phyloP scores from a whole-genome alignment of 1,140 invertebrate genomes.

The Brachionus sp. region DNA sequence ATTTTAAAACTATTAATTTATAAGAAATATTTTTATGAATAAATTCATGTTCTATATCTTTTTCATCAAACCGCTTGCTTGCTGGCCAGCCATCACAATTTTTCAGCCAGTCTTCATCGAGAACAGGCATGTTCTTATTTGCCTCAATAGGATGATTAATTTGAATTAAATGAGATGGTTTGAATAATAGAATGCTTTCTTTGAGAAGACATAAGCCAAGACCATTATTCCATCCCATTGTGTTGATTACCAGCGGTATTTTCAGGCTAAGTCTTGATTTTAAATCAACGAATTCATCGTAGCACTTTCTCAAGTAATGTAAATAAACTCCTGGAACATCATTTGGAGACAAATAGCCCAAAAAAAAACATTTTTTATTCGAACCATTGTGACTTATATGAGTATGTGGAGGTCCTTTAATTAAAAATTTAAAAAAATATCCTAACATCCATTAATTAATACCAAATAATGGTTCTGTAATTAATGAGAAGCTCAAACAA shows the following conservation, averaged over 20 bases:
- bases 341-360: conserved; percentile 25
- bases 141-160: conserved; percentile 41
- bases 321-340: conserved; percentile 11
- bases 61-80: background rate
- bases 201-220: conserved; percentile 29
- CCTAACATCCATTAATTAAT: background rate
- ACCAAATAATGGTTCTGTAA: conserved; percentile 37
- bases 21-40: background rate
- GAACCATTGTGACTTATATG: conserved; percentile 11
- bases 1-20: conserved; percentile 15
- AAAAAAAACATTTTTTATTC: conserved; percentile 20
- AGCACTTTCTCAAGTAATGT: conserved; percentile 22
- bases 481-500: background rate
- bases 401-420: conserved; percentile 19
- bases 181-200: conserved; percentile 25
- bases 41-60: background rate
- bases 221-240: conserved; percentile 45
- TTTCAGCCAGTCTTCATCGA: background rate
- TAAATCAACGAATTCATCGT: background rate
- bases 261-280: background rate
- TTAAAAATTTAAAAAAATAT: background rate
- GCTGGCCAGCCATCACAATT: conserved; percentile 24
- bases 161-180: conserved; percentile 39
- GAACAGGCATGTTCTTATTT: conserved; percentile 39
- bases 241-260: conserved; percentile 32